Conservation (phyloP, 2,113 vertebrate genomes). For the Lichenostomus cassidix region DNA sequence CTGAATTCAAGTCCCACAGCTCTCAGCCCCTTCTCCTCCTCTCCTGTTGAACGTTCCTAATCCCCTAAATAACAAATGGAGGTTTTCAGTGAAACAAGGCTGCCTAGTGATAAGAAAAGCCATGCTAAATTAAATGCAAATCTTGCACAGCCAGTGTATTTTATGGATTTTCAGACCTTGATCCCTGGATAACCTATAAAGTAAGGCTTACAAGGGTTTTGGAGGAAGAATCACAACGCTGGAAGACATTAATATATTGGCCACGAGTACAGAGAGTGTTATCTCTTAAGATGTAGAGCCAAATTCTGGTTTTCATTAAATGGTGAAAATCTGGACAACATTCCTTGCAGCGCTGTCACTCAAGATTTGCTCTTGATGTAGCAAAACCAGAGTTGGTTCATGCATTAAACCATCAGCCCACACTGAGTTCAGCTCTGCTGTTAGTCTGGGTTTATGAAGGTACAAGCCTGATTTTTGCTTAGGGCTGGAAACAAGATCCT, state of each 20-base stretch:
- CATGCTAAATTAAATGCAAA: neutral
- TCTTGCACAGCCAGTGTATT: neutral
- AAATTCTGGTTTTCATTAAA: conserved; percentile 39
- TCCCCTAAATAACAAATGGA: neutral
- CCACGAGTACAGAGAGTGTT: conserved; percentile 14
- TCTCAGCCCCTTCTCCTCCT: neutral
- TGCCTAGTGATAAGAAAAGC: neutral
- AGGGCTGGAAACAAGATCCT: neutral
- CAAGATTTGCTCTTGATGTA: neutral
- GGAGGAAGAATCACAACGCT: neutral
- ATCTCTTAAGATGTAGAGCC: conserved; percentile 39
- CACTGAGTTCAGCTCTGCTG: neutral
- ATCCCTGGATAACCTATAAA: conserved; percentile 31
- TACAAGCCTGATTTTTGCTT: neutral
- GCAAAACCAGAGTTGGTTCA: neutral
- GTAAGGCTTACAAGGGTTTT: neutral
- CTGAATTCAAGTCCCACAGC: neutral
- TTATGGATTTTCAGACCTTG: conserved; percentile 18
- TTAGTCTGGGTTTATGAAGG: neutral
- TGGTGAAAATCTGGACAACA: neutral
- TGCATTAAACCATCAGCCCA: neutral
- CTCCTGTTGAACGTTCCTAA: neutral
- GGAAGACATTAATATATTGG: conserved; percentile 39
- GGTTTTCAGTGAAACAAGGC: neutral
- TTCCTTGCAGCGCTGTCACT: neutral